Evolutionary conservation across 2,113 vertebrate species (phyloP), one percentile per base, ranked within the genome.

Genomic region (Eonycteris spelaea): DNA sequence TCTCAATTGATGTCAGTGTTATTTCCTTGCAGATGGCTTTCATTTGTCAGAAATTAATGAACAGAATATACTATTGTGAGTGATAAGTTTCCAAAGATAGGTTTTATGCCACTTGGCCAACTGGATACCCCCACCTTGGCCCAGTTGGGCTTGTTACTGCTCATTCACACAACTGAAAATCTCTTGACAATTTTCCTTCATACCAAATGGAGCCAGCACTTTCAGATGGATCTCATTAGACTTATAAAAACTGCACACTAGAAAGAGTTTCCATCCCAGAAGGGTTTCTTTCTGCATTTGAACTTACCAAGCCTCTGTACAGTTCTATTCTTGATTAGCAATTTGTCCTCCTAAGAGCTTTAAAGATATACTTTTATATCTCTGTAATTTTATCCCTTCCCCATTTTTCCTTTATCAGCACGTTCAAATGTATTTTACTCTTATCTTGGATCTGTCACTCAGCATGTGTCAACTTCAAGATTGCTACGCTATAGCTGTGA

Each of bases 361-460:
- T 97, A 97, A 95, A 98, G 88, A 28, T 75, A 97, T 67, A 95
- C 83, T 95, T 95, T 92, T 86, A 40, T 97, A 82, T 97, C 59
- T 89, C 85, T 96, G 68, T 90, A 98, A 98, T 97, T 98, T 97
- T 38, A 65, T 97, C 74, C n/a, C 21, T 92, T 95, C 94, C 59
- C 38, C 51, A 30, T 45, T 93, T 97, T 95, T 89, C 90, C 33
- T 97, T 98, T 98, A 94, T 98, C 38, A 30, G 95, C 92, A 77
- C 88, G 94, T 98, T 98, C 96, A 98, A 94, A 97, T 92, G 59
- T 97, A 97, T 97, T 98, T 98, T 91, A 93, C 80, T 98, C 96
- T 96, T 97, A 98, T 97, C 71, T 80, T 96, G 73, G 75, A 97
- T 97, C 96, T 98, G 97, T 97, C 97, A 98, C 97, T 98, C 98